These are phyloP conservation scores for Pygmarrhopalites habei DNA, from an alignment of 1,140 invertebrate genomes.

Conservation along the genomic window DNA sequence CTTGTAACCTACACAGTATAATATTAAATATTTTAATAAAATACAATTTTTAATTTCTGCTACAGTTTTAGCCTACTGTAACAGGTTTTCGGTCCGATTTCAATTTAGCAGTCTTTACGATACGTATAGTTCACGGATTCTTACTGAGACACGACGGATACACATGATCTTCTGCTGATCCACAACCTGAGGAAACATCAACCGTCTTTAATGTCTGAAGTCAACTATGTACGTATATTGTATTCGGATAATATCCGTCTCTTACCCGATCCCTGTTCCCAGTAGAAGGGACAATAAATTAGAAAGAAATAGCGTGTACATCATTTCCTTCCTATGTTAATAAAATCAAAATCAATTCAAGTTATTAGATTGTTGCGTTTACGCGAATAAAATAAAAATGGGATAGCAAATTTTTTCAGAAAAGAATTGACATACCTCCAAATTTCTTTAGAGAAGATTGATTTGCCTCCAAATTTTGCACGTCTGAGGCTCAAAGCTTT, in stretches of 20 bases:
- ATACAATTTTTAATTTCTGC: too few relatives aligned
- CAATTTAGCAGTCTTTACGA: background rate
- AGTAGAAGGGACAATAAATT: conserved; percentile 81
- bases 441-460: conserved; percentile 61
- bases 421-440: too few relatives aligned
- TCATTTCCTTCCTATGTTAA: too few relatives aligned
- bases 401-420: too few relatives aligned
- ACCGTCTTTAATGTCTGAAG: background rate
- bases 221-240: conserved; percentile 2
- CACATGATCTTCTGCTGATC: conserved; percentile 29
- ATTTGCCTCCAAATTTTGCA: conserved; percentile 67
- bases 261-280: conserved; percentile 81
- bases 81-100: conserved; percentile 4
- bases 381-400: too few relatives aligned
- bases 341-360: too few relatives aligned
- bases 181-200: conserved; percentile 20
- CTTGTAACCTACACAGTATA: too few relatives aligned
- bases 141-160: conserved; percentile 10
- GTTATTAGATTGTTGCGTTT: too few relatives aligned
- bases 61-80: too few relatives aligned
- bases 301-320: conserved; percentile 81
- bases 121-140: background rate
- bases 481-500: conserved; percentile 63
- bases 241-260: background rate
- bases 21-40: too few relatives aligned